These are phyloP conservation scores for Acanthosoma haemorrhoidale DNA, from an alignment of 2,888 invertebrate genomes.

Conservation along the genomic window DNA sequence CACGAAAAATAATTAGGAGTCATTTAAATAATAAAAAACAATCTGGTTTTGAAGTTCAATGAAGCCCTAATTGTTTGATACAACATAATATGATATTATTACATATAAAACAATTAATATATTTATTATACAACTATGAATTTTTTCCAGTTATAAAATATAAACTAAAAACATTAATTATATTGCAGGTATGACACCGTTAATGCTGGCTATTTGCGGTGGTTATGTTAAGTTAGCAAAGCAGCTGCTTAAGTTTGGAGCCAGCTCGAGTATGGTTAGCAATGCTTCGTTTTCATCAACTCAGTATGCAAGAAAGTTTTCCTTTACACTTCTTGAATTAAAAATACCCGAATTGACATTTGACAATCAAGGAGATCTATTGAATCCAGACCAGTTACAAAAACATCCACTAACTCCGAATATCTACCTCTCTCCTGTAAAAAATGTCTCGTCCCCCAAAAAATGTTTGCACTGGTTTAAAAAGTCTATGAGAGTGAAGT, in stretches of 20 bases:
- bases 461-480: background rate
- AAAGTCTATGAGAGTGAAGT: background rate
- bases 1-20: too few relatives aligned
- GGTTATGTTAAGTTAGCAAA: background rate
- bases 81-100: too few relatives aligned
- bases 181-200: background rate
- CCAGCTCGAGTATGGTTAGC: background rate
- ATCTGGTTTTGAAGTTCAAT: too few relatives aligned
- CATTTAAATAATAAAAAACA: too few relatives aligned
- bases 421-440: background rate
- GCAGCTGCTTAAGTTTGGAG: background rate
- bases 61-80: too few relatives aligned
- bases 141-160: background rate
- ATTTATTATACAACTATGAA: too few relatives aligned
- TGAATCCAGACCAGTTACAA: background rate
- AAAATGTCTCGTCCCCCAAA: background rate
- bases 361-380: background rate
- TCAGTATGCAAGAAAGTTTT: background rate
- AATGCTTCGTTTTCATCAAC: background rate
- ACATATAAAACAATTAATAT: too few relatives aligned
- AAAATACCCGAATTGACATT: background rate
- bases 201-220: constrained; percentile 1
- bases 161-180: background rate
- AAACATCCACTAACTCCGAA: background rate
- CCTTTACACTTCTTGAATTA: background rate